These are phyloP conservation scores for Aricia agestis DNA, from an alignment of 1,140 invertebrate species.

Conservation along the genomic window DNA sequence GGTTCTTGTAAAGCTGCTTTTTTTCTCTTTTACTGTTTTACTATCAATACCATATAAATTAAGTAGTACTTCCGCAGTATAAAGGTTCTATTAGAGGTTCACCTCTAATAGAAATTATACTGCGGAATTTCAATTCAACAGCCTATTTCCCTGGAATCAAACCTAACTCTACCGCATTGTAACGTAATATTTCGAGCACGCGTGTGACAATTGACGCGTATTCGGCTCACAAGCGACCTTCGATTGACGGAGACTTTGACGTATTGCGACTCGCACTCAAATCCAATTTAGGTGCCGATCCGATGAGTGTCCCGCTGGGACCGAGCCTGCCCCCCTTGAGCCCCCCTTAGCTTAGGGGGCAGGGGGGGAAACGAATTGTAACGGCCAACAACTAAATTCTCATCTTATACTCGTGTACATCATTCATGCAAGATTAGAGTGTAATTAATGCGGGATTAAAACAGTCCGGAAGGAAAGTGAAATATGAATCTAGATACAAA, in stretches of 20 bases:
- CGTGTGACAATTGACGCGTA: constrained; percentile 25
- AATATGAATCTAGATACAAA: too few relatives aligned
- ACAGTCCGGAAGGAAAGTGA: too few relatives aligned
- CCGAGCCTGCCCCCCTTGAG: too few relatives aligned
- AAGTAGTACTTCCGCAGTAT: too few relatives aligned
- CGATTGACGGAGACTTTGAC: constrained; percentile 41
- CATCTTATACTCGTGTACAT: not conserved
- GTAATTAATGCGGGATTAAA: too few relatives aligned
- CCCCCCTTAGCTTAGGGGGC: not conserved
- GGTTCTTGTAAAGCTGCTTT: too few relatives aligned
- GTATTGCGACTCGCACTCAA: constrained; percentile 49
- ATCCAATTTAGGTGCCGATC: constrained; percentile 58
- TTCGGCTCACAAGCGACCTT: constrained; percentile 33
- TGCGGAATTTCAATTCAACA: too few relatives aligned
- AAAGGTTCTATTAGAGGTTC: too few relatives aligned
- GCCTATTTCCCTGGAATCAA: not conserved
- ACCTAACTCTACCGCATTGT: not conserved
- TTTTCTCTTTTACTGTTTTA: too few relatives aligned
- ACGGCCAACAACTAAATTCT: not conserved
- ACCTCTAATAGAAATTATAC: too few relatives aligned
- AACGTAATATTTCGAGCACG: not conserved
- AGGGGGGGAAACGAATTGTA: not conserved
- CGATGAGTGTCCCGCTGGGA: constrained; percentile 38
- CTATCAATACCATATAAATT: too few relatives aligned
- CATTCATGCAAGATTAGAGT: too few relatives aligned